Evolutionary conservation across 2,113 vertebrate genomes (phyloP), one percentile per base, ranked within the genome.

Genomic region (Sphaerodactylus townsendi): DNA sequence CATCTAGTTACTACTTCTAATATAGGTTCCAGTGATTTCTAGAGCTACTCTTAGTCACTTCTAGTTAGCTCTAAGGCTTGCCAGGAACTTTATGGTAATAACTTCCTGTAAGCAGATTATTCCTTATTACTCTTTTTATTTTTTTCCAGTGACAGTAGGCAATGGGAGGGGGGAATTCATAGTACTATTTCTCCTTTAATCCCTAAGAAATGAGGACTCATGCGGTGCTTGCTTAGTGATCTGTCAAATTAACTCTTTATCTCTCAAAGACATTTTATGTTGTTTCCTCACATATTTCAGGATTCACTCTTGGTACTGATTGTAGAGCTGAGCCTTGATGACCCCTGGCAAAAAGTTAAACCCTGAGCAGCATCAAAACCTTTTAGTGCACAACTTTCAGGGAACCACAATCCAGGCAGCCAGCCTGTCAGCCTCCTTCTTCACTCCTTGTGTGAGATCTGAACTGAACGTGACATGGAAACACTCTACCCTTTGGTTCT

Each of bases 401-500:
- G 5, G 53, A 72, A 85, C 14, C n/a, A 15, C 50, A 68, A 64
- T 64, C 41, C 30, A 79, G 39, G 68, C 21, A 73, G 39, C 80
- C 69, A 62, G 56, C 71, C 80, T 79, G 76, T 72, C 53, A 85
- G 71, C 39, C 41, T 65, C 10, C 41, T 35, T 62, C 53, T 59
- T 79, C n/a, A 78, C 78, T 71, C 59, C 68, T 48, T 71, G 23
- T 33, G 10, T 48, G 39, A 78, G 14, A 56, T 72, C 66, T 64
- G 53, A 84, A 84, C 72, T 69, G 78, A 84, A 78, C 15, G 37
- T 62, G 75, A 72, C 75, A 84, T 46, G 62, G 64, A 70, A 77
- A 70, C 19, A 35, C 65, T 21, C 59, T 28, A 84, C 37, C 65
- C 39, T 78, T 53, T 79, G 66, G 83, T 79, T 85, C 62, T 71